These are phyloP conservation scores for Sapajus apella DNA, from an alignment of 2,113 vertebrate genomes.

Conservation along the genomic window DNA sequence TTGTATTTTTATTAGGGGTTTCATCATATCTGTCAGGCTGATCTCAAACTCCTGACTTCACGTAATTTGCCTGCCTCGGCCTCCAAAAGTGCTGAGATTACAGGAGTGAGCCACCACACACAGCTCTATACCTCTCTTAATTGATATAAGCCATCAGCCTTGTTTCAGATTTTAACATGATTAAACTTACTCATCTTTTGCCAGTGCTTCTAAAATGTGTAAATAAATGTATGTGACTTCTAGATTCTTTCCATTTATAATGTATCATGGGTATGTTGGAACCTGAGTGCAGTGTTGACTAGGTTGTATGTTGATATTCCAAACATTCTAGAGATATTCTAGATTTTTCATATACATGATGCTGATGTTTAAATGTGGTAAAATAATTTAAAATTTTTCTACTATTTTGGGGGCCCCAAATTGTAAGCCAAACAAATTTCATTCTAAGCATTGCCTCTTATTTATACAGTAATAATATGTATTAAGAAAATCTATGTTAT, in stretches of 20 bases:
- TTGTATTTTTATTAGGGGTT: too few species aligned
- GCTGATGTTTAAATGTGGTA: neutral
- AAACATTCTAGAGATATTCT: neutral
- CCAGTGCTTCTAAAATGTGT: neutral
- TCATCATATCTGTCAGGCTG: too few species aligned
- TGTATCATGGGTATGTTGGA: neutral
- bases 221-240: neutral
- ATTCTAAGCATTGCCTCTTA: neutral
- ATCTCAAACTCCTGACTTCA: too few species aligned
- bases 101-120: too few species aligned
- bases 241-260: neutral
- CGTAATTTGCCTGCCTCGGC: too few species aligned
- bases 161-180: neutral
- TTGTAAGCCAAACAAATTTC: neutral
- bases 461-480: neutral
- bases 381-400: conserved; percentile 15
- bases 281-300: neutral
- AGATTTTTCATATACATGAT: neutral
- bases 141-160: neutral
- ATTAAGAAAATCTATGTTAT: neutral
- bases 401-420: neutral
- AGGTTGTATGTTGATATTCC: neutral
- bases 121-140: neutral
- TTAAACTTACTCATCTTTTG: neutral
- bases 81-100: too few species aligned